Evolutionary conservation across 2,797 vertebrate genomes (phyloP).

Genomic region (Pogoniulus pusillus): DNA sequence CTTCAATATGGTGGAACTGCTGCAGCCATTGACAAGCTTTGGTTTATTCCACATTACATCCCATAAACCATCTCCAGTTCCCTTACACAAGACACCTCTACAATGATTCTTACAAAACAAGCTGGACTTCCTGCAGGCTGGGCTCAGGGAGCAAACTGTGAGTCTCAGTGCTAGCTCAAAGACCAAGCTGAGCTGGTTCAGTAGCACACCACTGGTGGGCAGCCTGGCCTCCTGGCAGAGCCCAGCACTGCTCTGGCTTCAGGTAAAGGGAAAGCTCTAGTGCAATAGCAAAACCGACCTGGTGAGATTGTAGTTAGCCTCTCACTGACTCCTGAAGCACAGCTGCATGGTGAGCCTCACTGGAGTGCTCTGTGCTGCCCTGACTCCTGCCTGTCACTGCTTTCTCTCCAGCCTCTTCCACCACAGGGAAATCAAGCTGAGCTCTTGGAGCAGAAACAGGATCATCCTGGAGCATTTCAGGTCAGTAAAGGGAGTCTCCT

Average conservation of each 20-base stretch:
- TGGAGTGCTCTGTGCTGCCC: not conserved
- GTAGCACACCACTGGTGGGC: not conserved
- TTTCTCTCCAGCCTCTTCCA: not conserved
- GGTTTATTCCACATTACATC: not conserved
- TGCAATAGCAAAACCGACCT: not conserved
- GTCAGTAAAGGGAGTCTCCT: not conserved
- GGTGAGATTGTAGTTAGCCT: not conserved
- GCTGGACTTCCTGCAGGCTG: fast-evolving
- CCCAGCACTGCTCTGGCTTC: not conserved
- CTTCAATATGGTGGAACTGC: not conserved
- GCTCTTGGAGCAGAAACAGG: not conserved
- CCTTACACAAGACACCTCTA: not conserved
- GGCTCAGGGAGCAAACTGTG: not conserved
- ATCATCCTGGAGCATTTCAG: not conserved
- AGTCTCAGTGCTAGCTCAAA: not conserved
- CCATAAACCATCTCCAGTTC: not conserved
- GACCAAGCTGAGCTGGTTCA: not conserved
- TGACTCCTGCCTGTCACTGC: not conserved
- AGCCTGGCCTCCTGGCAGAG: not conserved
- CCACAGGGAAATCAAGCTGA: not conserved
- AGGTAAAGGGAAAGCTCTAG: not conserved
- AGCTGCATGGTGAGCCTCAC: not conserved
- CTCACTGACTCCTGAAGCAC: not conserved
- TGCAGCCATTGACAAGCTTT: not conserved
- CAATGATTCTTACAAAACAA: not conserved